Percentiles rank a stretch among this genome's conserved stretches.
Conservation (phyloP, 2,113 vertebrate species). For the Centrocercus urophasianus region DNA sequence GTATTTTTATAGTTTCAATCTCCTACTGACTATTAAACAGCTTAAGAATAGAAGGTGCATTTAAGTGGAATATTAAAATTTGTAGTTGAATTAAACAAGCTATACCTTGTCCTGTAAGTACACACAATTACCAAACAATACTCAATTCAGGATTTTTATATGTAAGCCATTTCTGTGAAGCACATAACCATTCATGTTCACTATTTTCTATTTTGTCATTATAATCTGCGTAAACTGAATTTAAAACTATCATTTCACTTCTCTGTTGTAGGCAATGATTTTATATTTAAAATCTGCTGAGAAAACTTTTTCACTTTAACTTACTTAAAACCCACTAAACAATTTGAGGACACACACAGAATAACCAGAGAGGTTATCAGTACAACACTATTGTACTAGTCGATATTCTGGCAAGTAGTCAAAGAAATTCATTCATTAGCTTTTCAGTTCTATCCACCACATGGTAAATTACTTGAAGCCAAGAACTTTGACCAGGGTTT, state of each 20-base stretch:
- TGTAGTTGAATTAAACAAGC: neutral
- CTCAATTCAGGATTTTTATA: neutral
- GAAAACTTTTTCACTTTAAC: neutral
- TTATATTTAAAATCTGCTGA: neutral
- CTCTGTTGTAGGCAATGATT: neutral
- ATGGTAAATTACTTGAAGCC: neutral
- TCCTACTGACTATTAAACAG: neutral
- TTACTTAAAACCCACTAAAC: neutral
- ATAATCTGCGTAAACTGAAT: neutral
- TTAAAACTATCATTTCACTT: too few species aligned
- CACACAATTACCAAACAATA: neutral
- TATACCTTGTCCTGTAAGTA: neutral
- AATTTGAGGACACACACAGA: neutral
- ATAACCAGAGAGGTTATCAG: neutral
- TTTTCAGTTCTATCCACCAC: neutral
- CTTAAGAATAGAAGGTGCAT: neutral
- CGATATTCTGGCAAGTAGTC: neutral
- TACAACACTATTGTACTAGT: neutral
- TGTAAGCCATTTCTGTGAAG: neutral
- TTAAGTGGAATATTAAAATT: neutral
- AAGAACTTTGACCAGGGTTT: neutral
- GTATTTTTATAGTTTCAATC: neutral
- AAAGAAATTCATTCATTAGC: neutral
- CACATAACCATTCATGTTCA: neutral
- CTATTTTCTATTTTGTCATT: neutral